Evolutionary conservation across 1,140 invertebrate genomes (phyloP).

Genomic region (Microvelia longipes): DNA sequence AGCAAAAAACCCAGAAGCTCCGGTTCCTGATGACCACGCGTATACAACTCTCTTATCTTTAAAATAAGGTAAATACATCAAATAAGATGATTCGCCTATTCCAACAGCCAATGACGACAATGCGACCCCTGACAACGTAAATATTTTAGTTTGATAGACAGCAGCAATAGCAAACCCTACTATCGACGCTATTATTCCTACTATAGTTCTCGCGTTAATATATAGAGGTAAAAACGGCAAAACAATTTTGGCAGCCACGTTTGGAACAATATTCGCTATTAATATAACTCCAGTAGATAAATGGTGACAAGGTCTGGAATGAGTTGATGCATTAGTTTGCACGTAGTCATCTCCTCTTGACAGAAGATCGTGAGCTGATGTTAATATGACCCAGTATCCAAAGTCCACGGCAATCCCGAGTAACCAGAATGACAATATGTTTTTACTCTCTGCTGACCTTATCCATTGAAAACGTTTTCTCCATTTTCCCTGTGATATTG

Average conservation of each 20-base stretch:
- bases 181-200: slow-evolving; percentile 40
- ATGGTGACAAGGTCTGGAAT: slow-evolving; percentile 40
- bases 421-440: slow-evolving; percentile 44
- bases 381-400: slow-evolving; percentile 77
- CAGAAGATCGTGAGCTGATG: slow-evolving; percentile 63
- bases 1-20: slow-evolving; percentile 65
- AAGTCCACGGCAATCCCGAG: slow-evolving; percentile 76
- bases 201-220: slow-evolving; percentile 41
- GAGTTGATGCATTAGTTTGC: background rate
- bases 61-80: slow-evolving; percentile 49
- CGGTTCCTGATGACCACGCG: slow-evolving; percentile 73
- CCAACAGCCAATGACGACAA: slow-evolving; percentile 58
- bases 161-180: slow-evolving; percentile 53
- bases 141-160: slow-evolving; percentile 36
- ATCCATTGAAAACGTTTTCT: too few relatives aligned
- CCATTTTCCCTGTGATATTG: too few relatives aligned
- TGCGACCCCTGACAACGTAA: slow-evolving; percentile 54
- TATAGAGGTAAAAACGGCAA: slow-evolving; percentile 57
- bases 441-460: background rate
- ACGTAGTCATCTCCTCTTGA: background rate
- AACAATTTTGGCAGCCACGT: slow-evolving; percentile 53
- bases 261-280: slow-evolving; percentile 65
- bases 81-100: slow-evolving; percentile 67
- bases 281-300: slow-evolving; percentile 69
- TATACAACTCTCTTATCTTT: slow-evolving; percentile 60